Percentiles rank a stretch among this genome's conserved stretches.
Evolutionary conservation across 2,797 vertebrate genomes (phyloP).

Genomic region (Taeniopygia guttata): DNA sequence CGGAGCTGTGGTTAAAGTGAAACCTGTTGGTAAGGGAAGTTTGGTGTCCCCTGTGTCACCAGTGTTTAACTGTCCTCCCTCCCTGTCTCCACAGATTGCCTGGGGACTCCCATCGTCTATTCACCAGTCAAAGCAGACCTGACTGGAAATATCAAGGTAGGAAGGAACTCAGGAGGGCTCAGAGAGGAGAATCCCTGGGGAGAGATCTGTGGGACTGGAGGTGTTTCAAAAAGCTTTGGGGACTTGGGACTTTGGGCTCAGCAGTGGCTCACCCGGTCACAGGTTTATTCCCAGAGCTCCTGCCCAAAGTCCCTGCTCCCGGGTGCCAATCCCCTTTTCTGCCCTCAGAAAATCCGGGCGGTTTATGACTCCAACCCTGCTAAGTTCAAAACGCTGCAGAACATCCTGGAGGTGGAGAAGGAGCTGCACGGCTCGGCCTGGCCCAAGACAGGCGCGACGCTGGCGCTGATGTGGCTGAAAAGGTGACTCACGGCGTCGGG

Average conservation of each 20-base stretch:
- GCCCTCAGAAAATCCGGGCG: conserved; percentile 88
- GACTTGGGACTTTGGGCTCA: not conserved
- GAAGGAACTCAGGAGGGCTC: not conserved
- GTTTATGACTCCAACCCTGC: conserved; percentile 89
- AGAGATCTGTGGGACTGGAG: not conserved
- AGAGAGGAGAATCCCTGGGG: accelerated
- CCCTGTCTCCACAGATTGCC: conserved; percentile 80
- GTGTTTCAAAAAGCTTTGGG: not conserved
- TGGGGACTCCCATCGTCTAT: conserved; percentile 88
- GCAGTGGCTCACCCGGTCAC: accelerated
- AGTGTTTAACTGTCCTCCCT: not conserved
- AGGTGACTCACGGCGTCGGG: conserved; percentile 74
- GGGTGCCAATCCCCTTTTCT: not conserved
- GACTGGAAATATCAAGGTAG: conserved; percentile 89
- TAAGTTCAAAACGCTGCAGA: conserved; percentile 90
- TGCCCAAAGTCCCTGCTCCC: not conserved
- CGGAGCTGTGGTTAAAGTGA: not conserved
- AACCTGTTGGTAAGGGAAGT: accelerated
- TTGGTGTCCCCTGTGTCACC: no score
- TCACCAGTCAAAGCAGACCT: conserved; percentile 92
- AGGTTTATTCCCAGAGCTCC: accelerated
- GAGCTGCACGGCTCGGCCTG: conserved; percentile 87
- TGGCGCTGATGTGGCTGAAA: conserved; percentile 95
- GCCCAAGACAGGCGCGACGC: conserved; percentile 90
- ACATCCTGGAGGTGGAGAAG: conserved; percentile 92